A percentile compares a stretch with the other conserved stretches of the same genome.
phyloP scores from a whole-genome alignment of 1,140 invertebrate genomes.

The Akabosia matsudoensis region DNA sequence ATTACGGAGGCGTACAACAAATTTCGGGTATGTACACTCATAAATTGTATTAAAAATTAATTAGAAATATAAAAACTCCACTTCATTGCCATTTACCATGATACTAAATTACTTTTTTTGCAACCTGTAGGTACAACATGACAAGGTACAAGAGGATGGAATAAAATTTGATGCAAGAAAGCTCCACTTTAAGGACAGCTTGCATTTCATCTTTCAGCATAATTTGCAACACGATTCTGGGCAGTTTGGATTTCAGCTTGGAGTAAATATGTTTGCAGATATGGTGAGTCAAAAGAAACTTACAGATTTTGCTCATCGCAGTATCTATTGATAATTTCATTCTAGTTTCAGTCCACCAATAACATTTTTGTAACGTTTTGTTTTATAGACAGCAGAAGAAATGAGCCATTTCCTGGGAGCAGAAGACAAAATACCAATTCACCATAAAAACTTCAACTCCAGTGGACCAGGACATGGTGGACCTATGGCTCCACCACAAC shows the following conservation, averaged over 20 bases:
- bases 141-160: neutral
- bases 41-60: neutral
- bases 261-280: constrained; percentile 8
- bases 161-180: neutral
- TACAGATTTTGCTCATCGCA: neutral
- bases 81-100: neutral
- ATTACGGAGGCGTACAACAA: neutral
- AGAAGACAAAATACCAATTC: neutral
- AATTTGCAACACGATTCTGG: neutral
- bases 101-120: neutral
- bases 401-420: neutral
- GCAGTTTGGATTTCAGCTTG: neutral
- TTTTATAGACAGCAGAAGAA: neutral
- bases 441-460: neutral
- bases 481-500: neutral
- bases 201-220: constrained; percentile 3
- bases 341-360: neutral
- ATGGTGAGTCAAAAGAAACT: neutral
- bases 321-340: no score
- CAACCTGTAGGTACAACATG: neutral
- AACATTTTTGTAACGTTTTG: neutral
- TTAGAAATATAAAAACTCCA: neutral
- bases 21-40: neutral
- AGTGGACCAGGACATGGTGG: neutral
- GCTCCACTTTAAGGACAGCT: neutral